These are phyloP conservation scores for Cheilosia vernalis DNA, from an alignment of 2,888 invertebrate species.

Conservation along the genomic window DNA sequence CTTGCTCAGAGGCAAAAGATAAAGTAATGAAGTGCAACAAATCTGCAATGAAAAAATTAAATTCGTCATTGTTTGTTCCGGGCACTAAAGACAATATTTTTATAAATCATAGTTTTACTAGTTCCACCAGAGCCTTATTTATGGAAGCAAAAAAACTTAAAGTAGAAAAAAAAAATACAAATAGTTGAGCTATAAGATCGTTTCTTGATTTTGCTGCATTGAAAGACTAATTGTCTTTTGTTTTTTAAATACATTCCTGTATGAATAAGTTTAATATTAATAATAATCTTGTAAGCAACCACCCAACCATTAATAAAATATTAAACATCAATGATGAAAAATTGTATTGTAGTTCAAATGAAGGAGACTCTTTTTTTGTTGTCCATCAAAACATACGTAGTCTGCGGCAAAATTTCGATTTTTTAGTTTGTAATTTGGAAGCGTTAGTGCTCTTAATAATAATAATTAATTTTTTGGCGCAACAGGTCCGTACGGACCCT, in stretches of 20 bases:
- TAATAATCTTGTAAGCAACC: conserved; percentile 10
- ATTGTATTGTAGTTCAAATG: conserved; percentile 13
- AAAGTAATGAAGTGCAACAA: not conserved
- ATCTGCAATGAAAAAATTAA: not conserved
- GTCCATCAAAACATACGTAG: conserved; percentile 13
- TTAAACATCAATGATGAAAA: not conserved
- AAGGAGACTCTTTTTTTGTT: conserved; percentile 4
- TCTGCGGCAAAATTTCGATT: conserved; percentile 7
- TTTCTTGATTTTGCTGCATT: conserved; percentile 15
- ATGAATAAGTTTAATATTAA: not conserved
- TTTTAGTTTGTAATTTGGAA: not conserved
- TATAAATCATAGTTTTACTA: conserved; percentile 15
- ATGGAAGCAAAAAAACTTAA: conserved; percentile 24
- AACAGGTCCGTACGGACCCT: too few relatives aligned
- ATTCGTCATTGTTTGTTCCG: conserved; percentile 15
- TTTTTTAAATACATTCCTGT: too few relatives aligned
- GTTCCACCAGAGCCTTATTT: conserved; percentile 16
- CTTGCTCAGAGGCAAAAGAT: not conserved
- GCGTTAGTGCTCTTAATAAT: too few relatives aligned
- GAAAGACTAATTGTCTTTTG: conserved; percentile 2
- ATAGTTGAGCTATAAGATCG: conserved; percentile 1
- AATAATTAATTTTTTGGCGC: too few relatives aligned
- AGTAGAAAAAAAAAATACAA: conserved; percentile 22
- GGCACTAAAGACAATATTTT: not conserved
- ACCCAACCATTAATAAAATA: not conserved